Evolutionary conservation across 2,888 invertebrate genomes (phyloP).

Genomic region (Acrobasis suavella): DNA sequence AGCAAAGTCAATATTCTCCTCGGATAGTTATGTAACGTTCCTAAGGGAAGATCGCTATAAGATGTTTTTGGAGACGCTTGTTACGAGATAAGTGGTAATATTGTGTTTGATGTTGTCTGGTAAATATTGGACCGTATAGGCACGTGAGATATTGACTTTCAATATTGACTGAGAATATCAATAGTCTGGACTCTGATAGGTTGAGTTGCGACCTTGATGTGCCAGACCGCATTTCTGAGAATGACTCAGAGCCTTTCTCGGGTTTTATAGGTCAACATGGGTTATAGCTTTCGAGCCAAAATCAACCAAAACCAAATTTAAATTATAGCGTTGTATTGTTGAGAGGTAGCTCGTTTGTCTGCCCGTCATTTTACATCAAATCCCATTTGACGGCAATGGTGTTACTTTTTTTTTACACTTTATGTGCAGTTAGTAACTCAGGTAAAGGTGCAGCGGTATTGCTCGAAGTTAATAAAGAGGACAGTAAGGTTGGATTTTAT

Average conservation of each 20-base stretch:
- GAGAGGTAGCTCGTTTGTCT: no score
- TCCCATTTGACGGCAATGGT: no score
- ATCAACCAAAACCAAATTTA: not conserved
- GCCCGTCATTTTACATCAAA: no score
- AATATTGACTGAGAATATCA: slow-evolving; percentile 76
- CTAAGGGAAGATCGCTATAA: slow-evolving; percentile 57
- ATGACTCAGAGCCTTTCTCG: slow-evolving; percentile 35
- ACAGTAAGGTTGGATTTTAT: no score
- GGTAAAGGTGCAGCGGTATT: no score
- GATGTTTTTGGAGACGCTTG: slow-evolving; percentile 71
- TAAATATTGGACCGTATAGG: slow-evolving; percentile 74
- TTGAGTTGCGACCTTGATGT: slow-evolving; percentile 54
- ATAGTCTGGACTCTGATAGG: slow-evolving; percentile 61
- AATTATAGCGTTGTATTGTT: no score
- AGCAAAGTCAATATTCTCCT: slow-evolving; percentile 55
- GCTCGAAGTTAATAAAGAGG: no score
- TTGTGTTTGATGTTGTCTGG: slow-evolving; percentile 72
- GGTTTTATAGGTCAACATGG: slow-evolving; percentile 6
- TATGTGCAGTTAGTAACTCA: no score
- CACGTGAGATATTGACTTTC: slow-evolving; percentile 77
- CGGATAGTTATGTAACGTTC: slow-evolving; percentile 48
- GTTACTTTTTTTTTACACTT: no score
- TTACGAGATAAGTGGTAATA: slow-evolving; percentile 79
- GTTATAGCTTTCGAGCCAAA: not conserved
- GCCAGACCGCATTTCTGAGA: slow-evolving; percentile 52